Percentiles rank a stretch among this genome's conserved stretches.
These are phyloP conservation scores for Rhynchophorus ferrugineus DNA, from an alignment of 1,140 invertebrate species.

Conservation along the genomic window DNA sequence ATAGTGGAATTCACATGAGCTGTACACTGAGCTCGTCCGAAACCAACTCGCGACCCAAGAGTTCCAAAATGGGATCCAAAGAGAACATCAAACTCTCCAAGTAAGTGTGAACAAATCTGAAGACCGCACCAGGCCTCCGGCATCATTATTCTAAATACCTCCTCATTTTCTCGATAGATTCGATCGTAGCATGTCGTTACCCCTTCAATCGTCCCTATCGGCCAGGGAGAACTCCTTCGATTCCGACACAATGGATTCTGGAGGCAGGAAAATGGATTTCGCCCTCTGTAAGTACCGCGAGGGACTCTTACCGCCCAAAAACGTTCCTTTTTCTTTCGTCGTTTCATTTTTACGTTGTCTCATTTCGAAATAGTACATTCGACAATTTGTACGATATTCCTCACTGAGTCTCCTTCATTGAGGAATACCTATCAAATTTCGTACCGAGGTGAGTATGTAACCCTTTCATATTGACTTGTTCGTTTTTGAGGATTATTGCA, in stretches of 20 bases:
- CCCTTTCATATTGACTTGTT: too few relatives aligned
- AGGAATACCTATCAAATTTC: too few relatives aligned
- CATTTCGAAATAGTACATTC: too few relatives aligned
- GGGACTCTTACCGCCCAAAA: too few relatives aligned
- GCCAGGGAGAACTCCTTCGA: conserved; percentile 45
- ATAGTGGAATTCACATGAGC: conserved; percentile 76
- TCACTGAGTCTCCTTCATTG: too few relatives aligned
- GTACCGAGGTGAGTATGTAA: too few relatives aligned
- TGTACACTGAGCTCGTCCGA: conserved; percentile 30
- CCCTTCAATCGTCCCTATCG: conserved; percentile 41
- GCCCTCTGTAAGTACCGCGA: conserved; percentile 64
- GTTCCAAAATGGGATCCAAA: conserved; percentile 29
- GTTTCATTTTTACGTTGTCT: too few relatives aligned
- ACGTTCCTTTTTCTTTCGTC: too few relatives aligned
- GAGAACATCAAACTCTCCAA: conserved; percentile 46
- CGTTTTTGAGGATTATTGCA: too few relatives aligned
- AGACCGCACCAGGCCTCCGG: too few relatives aligned
- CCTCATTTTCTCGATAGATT: conserved; percentile 44
- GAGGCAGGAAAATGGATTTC: conserved; percentile 57
- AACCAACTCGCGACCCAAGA: conserved; percentile 28
- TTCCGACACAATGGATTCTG: conserved; percentile 36
- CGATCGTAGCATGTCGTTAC: conserved; percentile 61
- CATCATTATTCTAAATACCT: too few relatives aligned
- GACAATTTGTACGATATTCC: too few relatives aligned
- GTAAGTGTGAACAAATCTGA: conserved; percentile 33